A percentile compares a stretch with the other conserved stretches of the same genome.
These are phyloP conservation scores for Chloroclystis v-ata DNA, from an alignment of 2,888 invertebrate species.

Conservation along the genomic window DNA sequence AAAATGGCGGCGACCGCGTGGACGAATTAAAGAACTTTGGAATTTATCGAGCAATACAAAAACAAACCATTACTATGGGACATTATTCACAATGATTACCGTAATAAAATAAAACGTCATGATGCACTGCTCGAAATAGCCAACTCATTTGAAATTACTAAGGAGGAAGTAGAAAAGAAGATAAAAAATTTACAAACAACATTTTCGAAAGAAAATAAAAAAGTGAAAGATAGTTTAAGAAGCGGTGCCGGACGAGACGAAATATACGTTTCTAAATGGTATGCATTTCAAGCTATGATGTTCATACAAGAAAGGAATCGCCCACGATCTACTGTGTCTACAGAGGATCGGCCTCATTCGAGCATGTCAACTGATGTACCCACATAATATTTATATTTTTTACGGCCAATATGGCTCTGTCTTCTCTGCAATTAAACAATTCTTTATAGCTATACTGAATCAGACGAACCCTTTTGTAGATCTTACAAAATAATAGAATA, in stretches of 20 bases:
- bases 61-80: constrained; percentile 36
- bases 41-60: constrained; percentile 36
- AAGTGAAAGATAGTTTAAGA: constrained; percentile 17
- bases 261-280: constrained; percentile 29
- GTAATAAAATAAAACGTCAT: constrained; percentile 30
- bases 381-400: constrained; percentile 14
- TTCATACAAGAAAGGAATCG: constrained; percentile 30
- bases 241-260: constrained; percentile 26
- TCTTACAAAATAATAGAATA: constrained; percentile 12
- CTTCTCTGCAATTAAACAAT: constrained; percentile 7
- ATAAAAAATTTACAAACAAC: constrained; percentile 29
- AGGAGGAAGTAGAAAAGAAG: constrained; percentile 29
- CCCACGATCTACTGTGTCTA: constrained; percentile 30
- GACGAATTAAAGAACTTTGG: constrained; percentile 36
- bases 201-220: constrained; percentile 30
- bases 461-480: constrained; percentile 9
- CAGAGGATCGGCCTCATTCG: constrained; percentile 26
- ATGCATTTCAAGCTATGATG: constrained; percentile 27
- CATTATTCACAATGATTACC: constrained; percentile 34
- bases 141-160: constrained; percentile 29
- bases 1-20: constrained; percentile 29
- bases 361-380: constrained; percentile 23
- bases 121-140: constrained; percentile 30
- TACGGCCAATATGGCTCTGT: constrained; percentile 11
- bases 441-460: constrained; percentile 8